phyloP scores from a whole-genome alignment of 2,113 vertebrate species.

The Epinephelus lanceolatus region DNA sequence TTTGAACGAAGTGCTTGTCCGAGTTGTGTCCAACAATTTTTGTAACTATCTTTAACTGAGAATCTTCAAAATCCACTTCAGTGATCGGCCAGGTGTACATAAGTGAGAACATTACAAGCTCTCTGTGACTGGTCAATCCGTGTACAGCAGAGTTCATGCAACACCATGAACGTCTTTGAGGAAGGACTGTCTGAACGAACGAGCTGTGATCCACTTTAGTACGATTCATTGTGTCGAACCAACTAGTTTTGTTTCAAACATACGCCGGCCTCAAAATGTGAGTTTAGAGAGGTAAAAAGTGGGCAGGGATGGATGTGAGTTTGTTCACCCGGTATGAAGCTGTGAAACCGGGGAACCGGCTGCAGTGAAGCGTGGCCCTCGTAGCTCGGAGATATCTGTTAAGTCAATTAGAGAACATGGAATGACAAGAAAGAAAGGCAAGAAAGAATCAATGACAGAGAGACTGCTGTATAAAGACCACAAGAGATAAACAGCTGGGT shows the following conservation, averaged over 20 bases:
- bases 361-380: constrained; percentile 43
- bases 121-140: too few relatives aligned
- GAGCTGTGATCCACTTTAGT: background rate
- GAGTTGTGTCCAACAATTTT: background rate
- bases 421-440: constrained; percentile 70
- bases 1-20: background rate
- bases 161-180: background rate
- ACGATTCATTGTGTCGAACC: background rate
- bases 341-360: background rate
- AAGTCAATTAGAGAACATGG: constrained; percentile 53
- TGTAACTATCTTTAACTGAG: background rate
- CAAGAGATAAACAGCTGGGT: constrained; percentile 60
- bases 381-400: constrained; percentile 59
- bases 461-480: constrained; percentile 32
- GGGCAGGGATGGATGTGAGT: background rate
- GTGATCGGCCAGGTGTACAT: background rate
- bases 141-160: background rate
- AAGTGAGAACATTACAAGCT: background rate
- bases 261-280: background rate
- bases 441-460: constrained; percentile 39
- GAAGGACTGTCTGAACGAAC: background rate
- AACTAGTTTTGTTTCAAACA: background rate
- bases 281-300: background rate
- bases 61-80: background rate
- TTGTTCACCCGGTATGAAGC: background rate